Evolutionary conservation across 2,888 invertebrate genomes (phyloP).

Genomic region (Thelaira solivaga): DNA sequence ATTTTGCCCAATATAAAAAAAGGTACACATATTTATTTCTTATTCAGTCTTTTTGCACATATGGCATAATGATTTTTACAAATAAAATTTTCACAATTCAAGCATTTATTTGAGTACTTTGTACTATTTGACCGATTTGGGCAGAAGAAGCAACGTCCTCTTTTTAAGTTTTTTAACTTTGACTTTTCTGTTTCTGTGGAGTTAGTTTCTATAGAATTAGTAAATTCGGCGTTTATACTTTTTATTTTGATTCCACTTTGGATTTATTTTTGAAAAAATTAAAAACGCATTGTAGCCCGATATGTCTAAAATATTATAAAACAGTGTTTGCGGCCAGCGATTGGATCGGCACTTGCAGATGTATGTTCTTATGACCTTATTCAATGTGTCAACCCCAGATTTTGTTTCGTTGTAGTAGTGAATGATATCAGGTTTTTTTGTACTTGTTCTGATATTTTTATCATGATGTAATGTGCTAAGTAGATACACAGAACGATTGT

Average conservation of each 20-base stretch:
- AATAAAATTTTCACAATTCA: not conserved
- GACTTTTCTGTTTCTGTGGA: too few relatives aligned
- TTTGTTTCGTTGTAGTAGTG: not conserved
- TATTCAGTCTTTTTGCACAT: too few relatives aligned
- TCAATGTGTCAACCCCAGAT: not conserved
- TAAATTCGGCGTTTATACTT: conserved; percentile 6
- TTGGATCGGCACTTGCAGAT: not conserved
- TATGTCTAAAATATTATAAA: not conserved
- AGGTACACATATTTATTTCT: too few relatives aligned
- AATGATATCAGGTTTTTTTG: not conserved
- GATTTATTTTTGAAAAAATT: not conserved
- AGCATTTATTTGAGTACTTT: conserved; percentile 9
- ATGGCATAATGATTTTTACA: not conserved
- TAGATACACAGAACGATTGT: not conserved
- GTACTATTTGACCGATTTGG: conserved; percentile 7
- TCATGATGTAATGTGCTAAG: not conserved
- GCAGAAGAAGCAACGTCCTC: not conserved
- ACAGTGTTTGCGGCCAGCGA: not conserved
- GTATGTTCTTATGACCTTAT: not conserved
- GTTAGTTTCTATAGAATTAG: too few relatives aligned
- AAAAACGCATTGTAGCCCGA: not conserved
- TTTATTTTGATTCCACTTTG: not conserved
- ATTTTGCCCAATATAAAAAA: too few relatives aligned
- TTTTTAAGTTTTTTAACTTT: conserved; percentile 11
- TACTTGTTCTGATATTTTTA: not conserved